Base-by-base conservation (phyloP, 2,113 vertebrate species). In the Indri indri region DNA sequence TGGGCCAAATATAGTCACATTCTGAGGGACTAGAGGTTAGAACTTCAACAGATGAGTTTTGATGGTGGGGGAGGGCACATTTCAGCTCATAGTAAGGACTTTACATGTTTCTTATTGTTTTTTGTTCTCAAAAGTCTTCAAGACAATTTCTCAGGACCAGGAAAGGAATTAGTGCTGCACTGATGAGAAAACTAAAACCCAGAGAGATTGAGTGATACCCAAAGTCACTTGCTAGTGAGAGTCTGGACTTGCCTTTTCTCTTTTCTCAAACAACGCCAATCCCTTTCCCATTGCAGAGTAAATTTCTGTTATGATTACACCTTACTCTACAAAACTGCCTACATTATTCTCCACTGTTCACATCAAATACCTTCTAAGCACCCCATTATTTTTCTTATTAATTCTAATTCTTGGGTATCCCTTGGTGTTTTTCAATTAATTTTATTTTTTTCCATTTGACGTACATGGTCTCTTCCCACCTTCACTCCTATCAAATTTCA, bases 371-470 rank as follows among this genome's bases (percentile, higher is more conserved):
- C 40, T 81, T 94, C 65, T 93, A 83, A 92, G 30, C 9, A 83
- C 3, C 11, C 8, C 40, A 14, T 87, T 91, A 42, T 32, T 73
- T 86, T 95, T 93, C 70, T 93, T 74, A 79, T n/a, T 50, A 54
- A 59, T 52, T 87, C 34, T 89, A 84, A 79, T 83, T 95, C 32
- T 84, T 57, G 11, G 2, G 0, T 84, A 27, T 34, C 71, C n/a
- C 80, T 94, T 25, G 50, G 17, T 85, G 34, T 63, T 90, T 86
- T 59, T 57, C 17, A 25, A 86, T 65, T 88, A 65, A 54, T 90
- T 79, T 92, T 54, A 5, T 91, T 83, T 94, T 84, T 94, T 94
- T 59, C 17, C 34, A 79, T 80, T n/a, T 66, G 74, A 57, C 50
- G 8, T 96, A 14, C 22, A n/a, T 42, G 6, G 22, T 42, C 25